Percentiles rank a stretch among this genome's conserved stretches.
Conservation (phyloP, 2,797 vertebrate species). For the Mormyrus proboscirostris region DNA sequence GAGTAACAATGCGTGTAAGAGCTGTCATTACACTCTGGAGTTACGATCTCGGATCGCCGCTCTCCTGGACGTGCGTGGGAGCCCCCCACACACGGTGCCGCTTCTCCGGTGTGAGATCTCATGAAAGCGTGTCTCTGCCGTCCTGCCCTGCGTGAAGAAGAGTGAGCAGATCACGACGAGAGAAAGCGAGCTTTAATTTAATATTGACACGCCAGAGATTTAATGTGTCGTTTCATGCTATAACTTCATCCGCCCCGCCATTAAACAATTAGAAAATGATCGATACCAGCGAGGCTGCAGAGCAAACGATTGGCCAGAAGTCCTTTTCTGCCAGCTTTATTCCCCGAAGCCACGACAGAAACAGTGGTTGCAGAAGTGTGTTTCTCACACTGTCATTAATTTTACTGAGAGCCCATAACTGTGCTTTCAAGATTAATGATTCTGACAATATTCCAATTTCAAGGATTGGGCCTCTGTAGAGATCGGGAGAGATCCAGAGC, state of each 20-base stretch:
- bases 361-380: background rate
- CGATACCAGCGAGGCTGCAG: background rate
- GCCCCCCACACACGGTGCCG: background rate
- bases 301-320: slow-evolving; percentile 12
- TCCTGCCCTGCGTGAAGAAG: background rate
- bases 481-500: background rate
- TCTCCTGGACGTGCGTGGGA: background rate
- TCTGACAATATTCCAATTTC: slow-evolving; percentile 20
- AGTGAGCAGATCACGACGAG: background rate
- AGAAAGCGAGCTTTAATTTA: background rate
- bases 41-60: background rate
- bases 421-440: slow-evolving; percentile 19
- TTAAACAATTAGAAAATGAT: slow-evolving; percentile 19
- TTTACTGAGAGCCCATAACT: slow-evolving; percentile 9
- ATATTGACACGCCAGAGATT: slow-evolving; percentile 16
- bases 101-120: background rate
- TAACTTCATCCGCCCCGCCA: background rate
- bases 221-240: background rate
- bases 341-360: background rate
- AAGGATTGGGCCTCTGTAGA: slow-evolving; percentile 11
- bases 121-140: background rate
- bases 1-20: background rate
- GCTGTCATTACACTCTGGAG: background rate
- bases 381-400: slow-evolving; percentile 13
- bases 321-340: background rate